Conservation (phyloP, 1,140 invertebrate species). For the Wiebesia pumilae region DNA sequence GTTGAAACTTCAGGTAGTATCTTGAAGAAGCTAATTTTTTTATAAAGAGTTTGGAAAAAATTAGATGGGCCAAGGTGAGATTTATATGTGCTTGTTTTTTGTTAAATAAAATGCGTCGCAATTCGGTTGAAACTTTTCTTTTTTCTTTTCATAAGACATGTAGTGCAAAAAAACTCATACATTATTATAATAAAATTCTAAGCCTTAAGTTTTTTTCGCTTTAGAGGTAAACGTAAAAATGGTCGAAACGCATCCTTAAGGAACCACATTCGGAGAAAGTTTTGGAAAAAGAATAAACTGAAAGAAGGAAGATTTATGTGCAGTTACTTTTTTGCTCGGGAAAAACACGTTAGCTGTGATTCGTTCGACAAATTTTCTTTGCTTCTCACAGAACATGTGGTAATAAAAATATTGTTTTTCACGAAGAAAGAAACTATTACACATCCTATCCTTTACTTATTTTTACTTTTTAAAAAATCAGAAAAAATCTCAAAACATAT, state of each 20-base stretch:
- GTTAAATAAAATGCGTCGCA: conserved; percentile 6
- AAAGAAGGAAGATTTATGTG: conserved; percentile 31
- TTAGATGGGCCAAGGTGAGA: background rate
- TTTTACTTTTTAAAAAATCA: background rate
- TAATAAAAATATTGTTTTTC: conserved; percentile 31
- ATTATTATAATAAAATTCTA: conserved; percentile 36
- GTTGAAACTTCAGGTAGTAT: background rate
- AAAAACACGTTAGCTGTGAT: background rate
- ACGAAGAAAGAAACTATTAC: background rate
- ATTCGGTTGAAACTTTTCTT: conserved; percentile 7
- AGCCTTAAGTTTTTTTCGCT: conserved; percentile 4
- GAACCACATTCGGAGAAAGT: conserved; percentile 31
- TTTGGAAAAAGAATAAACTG: background rate
- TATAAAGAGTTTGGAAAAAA: conserved; percentile 13
- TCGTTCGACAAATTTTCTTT: conserved; percentile 8
- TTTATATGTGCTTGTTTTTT: conserved; percentile 17
- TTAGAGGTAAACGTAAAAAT: conserved; percentile 14
- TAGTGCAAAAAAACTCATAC: conserved; percentile 18
- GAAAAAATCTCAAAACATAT: background rate
- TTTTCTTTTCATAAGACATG: background rate
- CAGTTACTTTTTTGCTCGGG: conserved; percentile 28
- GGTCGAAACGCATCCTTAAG: conserved; percentile 9
- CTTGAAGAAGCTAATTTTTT: background rate
- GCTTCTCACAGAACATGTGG: conserved; percentile 10
- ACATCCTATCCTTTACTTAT: background rate